A percentile compares a stretch with the other conserved stretches of the same genome.
These are phyloP conservation scores for Stegodyphus dumicola DNA, from an alignment of 1,140 invertebrate genomes.

Conservation along the genomic window DNA sequence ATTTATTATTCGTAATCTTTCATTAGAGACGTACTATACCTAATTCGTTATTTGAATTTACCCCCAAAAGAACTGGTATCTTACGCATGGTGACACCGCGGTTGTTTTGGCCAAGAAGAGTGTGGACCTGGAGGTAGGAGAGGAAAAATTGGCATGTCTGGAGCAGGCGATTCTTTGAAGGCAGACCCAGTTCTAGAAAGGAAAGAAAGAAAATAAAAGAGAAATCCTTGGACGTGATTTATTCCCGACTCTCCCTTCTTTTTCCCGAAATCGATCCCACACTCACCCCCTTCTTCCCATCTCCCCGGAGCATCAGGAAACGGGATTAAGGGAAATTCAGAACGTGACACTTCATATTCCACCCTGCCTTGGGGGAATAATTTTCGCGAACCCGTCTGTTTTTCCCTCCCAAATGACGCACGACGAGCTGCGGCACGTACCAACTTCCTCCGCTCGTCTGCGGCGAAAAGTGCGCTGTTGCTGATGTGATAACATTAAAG, in stretches of 20 bases:
- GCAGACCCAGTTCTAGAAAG: neutral
- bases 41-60: too few species aligned
- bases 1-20: too few species aligned
- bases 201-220: neutral
- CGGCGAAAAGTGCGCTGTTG: too few species aligned
- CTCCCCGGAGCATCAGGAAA: conserved; percentile 40
- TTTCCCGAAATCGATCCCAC: conserved; percentile 40
- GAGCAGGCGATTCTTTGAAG: too few species aligned
- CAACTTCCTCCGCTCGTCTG: too few species aligned
- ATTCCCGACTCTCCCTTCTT: conserved; percentile 11
- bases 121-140: neutral
- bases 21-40: too few species aligned
- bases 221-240: conserved; percentile 48
- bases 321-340: conserved; percentile 55
- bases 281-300: neutral
- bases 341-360: conserved; percentile 59
- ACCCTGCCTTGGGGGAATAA: conserved; percentile 38
- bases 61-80: too few species aligned
- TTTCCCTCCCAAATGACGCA: neutral
- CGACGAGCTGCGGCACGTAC: too few species aligned
- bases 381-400: conserved; percentile 15
- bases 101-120: neutral
- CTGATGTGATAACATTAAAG: too few species aligned
- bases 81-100: too few species aligned
- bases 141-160: neutral